These are phyloP conservation scores for Hemichromis elongatus DNA, from an alignment of 2,113 vertebrate species.

Conservation along the genomic window DNA sequence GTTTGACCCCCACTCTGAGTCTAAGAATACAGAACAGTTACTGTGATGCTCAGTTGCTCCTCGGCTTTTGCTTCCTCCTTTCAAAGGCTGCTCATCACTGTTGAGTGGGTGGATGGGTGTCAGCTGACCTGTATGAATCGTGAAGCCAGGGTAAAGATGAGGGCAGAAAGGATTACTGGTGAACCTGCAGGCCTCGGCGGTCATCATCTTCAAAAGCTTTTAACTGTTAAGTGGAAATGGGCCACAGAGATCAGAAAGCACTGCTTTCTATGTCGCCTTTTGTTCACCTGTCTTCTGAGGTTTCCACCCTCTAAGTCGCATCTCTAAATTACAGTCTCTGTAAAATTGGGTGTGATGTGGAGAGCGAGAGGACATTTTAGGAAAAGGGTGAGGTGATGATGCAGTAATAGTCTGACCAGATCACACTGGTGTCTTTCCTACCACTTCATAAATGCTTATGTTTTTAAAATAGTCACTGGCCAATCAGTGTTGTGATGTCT, in stretches of 20 bases:
- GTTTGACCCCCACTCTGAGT: not conserved
- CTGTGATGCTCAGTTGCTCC: not conserved
- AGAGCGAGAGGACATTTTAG: accelerated
- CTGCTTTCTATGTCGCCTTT: not conserved
- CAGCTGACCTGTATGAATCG: conserved; percentile 32
- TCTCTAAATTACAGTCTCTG: not conserved
- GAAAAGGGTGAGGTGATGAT: not conserved
- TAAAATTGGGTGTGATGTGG: not conserved
- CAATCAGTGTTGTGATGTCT: not conserved
- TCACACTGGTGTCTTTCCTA: not conserved
- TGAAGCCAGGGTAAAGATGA: not conserved
- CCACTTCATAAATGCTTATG: not conserved
- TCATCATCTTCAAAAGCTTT: not conserved
- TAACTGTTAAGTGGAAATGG: not conserved
- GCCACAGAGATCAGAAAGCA: not conserved
- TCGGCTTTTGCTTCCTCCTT: not conserved
- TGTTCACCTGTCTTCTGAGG: not conserved
- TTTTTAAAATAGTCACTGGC: not conserved
- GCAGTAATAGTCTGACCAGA: not conserved
- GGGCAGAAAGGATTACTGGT: not conserved
- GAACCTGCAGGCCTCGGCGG: not conserved
- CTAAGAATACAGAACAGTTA: not conserved
- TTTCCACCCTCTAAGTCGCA: not conserved
- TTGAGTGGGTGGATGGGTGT: conserved; percentile 4
- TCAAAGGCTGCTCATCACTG: not conserved